Percentiles rank a stretch among this genome's conserved stretches.
These are phyloP conservation scores for Pteria penguin DNA, from an alignment of 2,888 invertebrate species.

Conservation along the genomic window DNA sequence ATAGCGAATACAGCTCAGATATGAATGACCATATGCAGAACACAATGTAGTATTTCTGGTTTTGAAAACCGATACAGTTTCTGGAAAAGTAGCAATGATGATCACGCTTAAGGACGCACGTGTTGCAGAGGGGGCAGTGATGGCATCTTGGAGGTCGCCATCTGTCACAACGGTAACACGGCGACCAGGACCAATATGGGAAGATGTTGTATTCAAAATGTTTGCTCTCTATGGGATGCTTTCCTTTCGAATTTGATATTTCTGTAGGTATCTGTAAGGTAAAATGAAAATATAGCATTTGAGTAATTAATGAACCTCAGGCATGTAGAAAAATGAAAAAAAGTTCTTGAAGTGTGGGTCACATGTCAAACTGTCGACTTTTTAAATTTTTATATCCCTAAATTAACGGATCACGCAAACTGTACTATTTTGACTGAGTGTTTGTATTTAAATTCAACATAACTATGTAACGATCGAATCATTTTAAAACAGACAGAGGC, in stretches of 20 bases:
- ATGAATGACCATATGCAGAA: conserved; percentile 70
- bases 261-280: conserved; percentile 6
- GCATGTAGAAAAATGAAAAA: too few relatives aligned
- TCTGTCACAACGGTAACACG: conserved; percentile 68
- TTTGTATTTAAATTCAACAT: too few relatives aligned
- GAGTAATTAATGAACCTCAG: too few relatives aligned
- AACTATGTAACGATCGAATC: too few relatives aligned
- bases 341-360: too few relatives aligned
- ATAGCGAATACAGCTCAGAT: conserved; percentile 58
- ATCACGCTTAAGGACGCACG: conserved; percentile 76
- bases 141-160: conserved; percentile 76
- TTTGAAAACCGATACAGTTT: conserved; percentile 73
- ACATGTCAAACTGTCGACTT: too few relatives aligned
- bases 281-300: too few relatives aligned
- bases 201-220: neutral
- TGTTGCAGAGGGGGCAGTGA: conserved; percentile 74
- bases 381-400: too few relatives aligned
- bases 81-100: conserved; percentile 78
- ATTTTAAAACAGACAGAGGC: too few relatives aligned
- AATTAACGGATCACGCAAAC: too few relatives aligned
- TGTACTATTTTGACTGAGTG: too few relatives aligned
- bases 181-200: conserved; percentile 77
- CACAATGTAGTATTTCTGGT: conserved; percentile 74
- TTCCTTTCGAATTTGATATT: neutral
- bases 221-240: neutral